Evolutionary conservation across 2,113 vertebrate species (phyloP), one percentile per base, ranked within the genome.

Genomic region (Anser cygnoides): DNA sequence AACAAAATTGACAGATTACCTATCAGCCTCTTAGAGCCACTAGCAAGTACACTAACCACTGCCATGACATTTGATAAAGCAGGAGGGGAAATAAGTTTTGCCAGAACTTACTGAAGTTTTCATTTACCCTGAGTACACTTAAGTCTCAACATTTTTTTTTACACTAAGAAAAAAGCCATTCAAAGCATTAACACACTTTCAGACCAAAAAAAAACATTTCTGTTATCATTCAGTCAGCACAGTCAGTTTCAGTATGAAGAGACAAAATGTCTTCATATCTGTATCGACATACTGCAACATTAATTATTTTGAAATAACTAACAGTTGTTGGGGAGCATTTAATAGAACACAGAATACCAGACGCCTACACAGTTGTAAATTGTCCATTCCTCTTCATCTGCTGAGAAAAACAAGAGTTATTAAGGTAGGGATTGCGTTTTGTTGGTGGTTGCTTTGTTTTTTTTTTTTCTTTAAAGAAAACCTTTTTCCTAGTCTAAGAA

Each of bases 241-340:
- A 80, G 22, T 26, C 26, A 43, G 18, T 59, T 86, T 67, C 68
- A 65, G 33, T 55, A 41, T 4, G 4, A 92, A 37, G 13, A 91
- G 12, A 89, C 17, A 91, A 71, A 91, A 84, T 11, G 44, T 66
- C 59, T 82, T 73, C 18, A 13, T 54, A 73, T 44, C 39, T 62
- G 21, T 73, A 78, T 46, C 0, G 0, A 35, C 72, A 94, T 2
- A 87, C 54, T 68, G 9, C 21, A 87, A 76, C n/a, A 87, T 50
- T 49, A 46, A 87, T 66, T 75, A 90, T 33, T 92, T 87, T 70
- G 18, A 89, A 93, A 90, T 46, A 92, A 57, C 57, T 43, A 90
- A 65, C 12, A 70, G 25, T 7, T 84, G 21, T 49, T 55, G 11
- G 25, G 37, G 39, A 79, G 31, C 46, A 65, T 54, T 63, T 92